A percentile compares a stretch with the other conserved stretches of the same genome.
phyloP scores from a whole-genome alignment of 1,140 invertebrate species.

The Pseudachorutes palmiensis region DNA sequence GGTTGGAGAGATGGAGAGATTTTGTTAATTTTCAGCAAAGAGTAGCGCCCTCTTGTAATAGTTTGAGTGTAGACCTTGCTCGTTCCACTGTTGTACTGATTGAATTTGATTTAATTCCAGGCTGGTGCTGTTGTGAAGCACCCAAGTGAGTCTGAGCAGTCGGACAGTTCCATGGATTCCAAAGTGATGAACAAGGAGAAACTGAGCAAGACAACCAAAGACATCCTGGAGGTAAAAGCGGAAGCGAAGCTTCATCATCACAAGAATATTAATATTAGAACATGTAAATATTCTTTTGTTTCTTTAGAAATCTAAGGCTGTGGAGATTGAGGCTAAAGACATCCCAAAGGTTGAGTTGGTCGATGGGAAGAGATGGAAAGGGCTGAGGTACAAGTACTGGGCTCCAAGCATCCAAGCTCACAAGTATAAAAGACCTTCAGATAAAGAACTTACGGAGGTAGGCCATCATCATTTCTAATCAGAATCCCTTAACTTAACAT shows the following conservation, averaged over 20 bases:
- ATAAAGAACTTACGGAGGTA: constrained; percentile 72
- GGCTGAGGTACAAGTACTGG: constrained; percentile 65
- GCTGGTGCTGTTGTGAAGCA: constrained; percentile 57
- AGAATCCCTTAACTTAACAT: too few relatives aligned
- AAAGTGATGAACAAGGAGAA: constrained; percentile 40
- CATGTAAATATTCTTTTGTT: not conserved
- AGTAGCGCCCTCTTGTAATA: not conserved
- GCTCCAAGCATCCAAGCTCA: constrained; percentile 52
- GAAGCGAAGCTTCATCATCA: too few relatives aligned
- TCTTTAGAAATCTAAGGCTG: not conserved
- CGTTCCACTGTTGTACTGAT: constrained; percentile 4
- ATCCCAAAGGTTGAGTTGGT: constrained; percentile 14
- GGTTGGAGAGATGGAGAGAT: too few relatives aligned
- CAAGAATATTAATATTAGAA: too few relatives aligned
- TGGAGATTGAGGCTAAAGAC: constrained; percentile 15
- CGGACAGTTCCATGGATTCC: constrained; percentile 21
- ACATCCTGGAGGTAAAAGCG: constrained; percentile 3
- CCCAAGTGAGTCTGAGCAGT: constrained; percentile 45
- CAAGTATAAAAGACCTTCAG: constrained; percentile 66
- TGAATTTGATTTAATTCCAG: constrained; percentile 39
- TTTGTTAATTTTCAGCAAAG: too few relatives aligned
- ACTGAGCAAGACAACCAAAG: constrained; percentile 41
- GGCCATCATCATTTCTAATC: too few relatives aligned
- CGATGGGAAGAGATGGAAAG: constrained; percentile 60
- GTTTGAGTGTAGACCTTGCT: not conserved